Conservation (phyloP, 2,113 vertebrate species). For the Benitochromis conjunctus region DNA sequence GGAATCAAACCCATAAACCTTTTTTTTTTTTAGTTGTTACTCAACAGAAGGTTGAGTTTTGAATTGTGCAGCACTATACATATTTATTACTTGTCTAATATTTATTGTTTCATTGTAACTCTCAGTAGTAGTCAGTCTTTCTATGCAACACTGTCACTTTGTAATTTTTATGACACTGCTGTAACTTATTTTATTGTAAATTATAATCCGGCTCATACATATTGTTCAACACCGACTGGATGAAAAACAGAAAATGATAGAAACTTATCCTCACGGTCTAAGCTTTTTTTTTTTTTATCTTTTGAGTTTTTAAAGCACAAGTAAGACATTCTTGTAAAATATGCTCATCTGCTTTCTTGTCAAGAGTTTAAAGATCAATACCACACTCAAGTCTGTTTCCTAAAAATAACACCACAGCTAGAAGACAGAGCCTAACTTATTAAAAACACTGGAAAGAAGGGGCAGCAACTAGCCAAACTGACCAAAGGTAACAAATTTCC, state of each 20-base stretch:
- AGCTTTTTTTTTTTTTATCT: background rate
- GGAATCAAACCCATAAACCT: background rate
- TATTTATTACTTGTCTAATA: slow-evolving; percentile 53
- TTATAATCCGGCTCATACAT: background rate
- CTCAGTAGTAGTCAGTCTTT: slow-evolving; percentile 32
- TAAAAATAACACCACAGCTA: background rate
- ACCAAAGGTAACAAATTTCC: background rate
- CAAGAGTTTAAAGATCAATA: background rate
- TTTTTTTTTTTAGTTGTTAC: background rate
- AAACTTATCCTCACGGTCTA: background rate
- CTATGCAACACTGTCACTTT: slow-evolving; percentile 53
- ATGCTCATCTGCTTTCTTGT: background rate
- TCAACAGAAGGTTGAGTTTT: background rate
- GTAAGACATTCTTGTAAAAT: background rate
- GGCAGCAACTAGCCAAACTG: background rate
- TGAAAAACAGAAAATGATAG: background rate
- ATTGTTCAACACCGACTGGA: background rate
- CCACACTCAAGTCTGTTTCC: background rate
- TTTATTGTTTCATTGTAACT: slow-evolving; percentile 37
- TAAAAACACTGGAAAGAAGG: background rate
- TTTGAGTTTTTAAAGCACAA: background rate
- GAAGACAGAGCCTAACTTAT: background rate
- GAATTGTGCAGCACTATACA: background rate
- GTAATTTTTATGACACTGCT: background rate
- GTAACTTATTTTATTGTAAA: background rate